These are phyloP conservation scores for Cololabis saira DNA, from an alignment of 2,113 vertebrate species.

Conservation along the genomic window DNA sequence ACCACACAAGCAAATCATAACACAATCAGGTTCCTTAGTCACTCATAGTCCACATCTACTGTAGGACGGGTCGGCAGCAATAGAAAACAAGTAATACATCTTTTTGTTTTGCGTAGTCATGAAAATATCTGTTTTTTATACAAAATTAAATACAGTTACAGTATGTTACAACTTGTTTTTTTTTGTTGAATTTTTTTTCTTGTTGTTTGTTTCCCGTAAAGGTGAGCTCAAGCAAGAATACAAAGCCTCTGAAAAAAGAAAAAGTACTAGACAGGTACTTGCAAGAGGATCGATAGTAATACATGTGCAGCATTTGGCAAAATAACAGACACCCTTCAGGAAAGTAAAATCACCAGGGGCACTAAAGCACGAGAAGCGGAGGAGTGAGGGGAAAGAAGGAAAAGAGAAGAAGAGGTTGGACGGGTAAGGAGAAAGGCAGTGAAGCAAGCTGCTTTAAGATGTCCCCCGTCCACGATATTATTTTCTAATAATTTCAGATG, in stretches of 20 bases:
- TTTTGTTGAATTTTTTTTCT: too few species aligned
- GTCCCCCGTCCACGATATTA: constrained; percentile 52
- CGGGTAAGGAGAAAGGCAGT: constrained; percentile 77
- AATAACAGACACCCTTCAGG: constrained; percentile 86
- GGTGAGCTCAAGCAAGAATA: constrained; percentile 81
- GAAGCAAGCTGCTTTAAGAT: constrained; percentile 57
- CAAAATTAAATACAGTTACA: constrained; percentile 96
- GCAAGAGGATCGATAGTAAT: constrained; percentile 72
- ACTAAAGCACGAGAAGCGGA: constrained; percentile 90
- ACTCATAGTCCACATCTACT: constrained; percentile 80
- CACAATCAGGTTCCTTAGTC: constrained; percentile 66
- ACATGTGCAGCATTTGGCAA: constrained; percentile 91
- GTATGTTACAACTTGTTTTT: constrained; percentile 82
- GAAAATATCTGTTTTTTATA: constrained; percentile 99
- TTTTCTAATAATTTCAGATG: constrained; percentile 72
- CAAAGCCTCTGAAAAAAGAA: constrained; percentile 47
- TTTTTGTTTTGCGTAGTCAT: constrained; percentile 81
- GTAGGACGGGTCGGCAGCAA: constrained; percentile 82
- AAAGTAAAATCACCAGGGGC: constrained; percentile 92
- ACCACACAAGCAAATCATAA: constrained; percentile 81
- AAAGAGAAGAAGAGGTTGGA: constrained; percentile 61
- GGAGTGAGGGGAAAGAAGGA: constrained; percentile 33
- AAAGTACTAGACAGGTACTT: constrained; percentile 77
- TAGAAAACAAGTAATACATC: constrained; percentile 90
- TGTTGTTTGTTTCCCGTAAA: constrained; percentile 36